phyloP scores from a whole-genome alignment of 2,888 invertebrate genomes.

The Platycnemis pennipes region DNA sequence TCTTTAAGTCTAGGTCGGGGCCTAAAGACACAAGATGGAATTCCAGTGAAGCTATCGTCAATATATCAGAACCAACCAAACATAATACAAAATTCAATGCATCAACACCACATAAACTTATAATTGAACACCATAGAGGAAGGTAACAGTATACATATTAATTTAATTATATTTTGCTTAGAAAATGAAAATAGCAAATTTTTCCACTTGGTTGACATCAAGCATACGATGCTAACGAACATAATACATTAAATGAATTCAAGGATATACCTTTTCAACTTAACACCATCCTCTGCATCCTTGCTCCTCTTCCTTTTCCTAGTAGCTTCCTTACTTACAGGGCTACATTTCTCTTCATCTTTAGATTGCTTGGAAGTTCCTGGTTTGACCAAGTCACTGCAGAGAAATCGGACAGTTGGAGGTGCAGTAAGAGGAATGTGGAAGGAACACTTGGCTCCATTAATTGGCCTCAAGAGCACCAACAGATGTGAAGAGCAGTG shows the following conservation, averaged over 20 bases:
- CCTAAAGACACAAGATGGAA: too few species aligned
- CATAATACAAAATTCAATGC: too few species aligned
- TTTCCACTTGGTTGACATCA: too few species aligned
- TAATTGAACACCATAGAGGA: too few species aligned
- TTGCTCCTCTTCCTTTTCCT: conserved; percentile 54
- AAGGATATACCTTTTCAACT: neutral
- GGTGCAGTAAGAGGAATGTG: conserved; percentile 21
- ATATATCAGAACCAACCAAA: too few species aligned
- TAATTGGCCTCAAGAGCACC: conserved; percentile 29
- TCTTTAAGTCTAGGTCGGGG: too few species aligned
- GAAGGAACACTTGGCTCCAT: neutral
- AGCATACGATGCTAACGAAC: too few species aligned
- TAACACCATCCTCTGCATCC: neutral
- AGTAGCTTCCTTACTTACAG: neutral
- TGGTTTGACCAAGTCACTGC: conserved; percentile 42
- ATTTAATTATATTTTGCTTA: too few species aligned
- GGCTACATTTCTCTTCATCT: neutral
- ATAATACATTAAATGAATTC: neutral
- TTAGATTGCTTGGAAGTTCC: conserved; percentile 45
- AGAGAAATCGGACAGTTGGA: conserved; percentile 38
- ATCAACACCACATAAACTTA: too few species aligned
- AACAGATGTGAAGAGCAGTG: conserved; percentile 42
- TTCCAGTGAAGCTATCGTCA: too few species aligned
- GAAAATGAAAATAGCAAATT: too few species aligned
- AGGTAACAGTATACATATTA: too few species aligned